phyloP scores from a whole-genome alignment of 1,140 invertebrate genomes.

The Neotoxoptera formosana region DNA sequence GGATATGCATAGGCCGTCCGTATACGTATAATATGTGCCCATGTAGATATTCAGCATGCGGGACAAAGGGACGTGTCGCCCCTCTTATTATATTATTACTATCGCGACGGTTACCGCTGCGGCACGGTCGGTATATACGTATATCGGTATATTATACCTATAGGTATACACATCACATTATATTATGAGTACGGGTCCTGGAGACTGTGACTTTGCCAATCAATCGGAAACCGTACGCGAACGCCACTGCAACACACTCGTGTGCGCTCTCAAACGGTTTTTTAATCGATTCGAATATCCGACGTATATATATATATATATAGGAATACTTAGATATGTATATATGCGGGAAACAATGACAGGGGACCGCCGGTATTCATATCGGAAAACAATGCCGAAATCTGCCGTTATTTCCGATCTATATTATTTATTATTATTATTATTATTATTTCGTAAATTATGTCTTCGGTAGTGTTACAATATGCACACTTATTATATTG shows the following conservation, averaged over 20 bases:
- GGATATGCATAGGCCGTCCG: background rate
- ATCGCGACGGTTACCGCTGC: background rate
- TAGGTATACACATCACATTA: background rate
- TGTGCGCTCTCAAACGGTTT: conserved; percentile 27
- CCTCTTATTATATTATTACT: conserved; percentile 10
- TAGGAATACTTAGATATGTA: background rate
- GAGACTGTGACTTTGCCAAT: conserved; percentile 33
- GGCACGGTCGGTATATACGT: too few relatives aligned
- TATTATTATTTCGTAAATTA: too few relatives aligned
- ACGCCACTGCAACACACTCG: background rate
- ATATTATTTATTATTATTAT: background rate
- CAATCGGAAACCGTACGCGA: conserved; percentile 24
- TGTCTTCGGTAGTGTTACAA: background rate
- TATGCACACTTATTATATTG: background rate
- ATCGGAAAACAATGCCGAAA: conserved; percentile 18
- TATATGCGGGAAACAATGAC: conserved; percentile 7
- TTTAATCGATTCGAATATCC: conserved; percentile 39
- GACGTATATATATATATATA: background rate
- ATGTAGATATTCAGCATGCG: background rate
- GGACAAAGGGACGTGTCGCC: conserved; percentile 41
- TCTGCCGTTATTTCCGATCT: conserved; percentile 39
- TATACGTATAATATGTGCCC: background rate
- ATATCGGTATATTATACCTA: background rate
- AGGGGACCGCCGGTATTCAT: background rate
- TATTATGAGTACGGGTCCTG: background rate